Evolutionary conservation across 2,797 vertebrate genomes (phyloP).

Genomic region (Sphenodon punctatus): DNA sequence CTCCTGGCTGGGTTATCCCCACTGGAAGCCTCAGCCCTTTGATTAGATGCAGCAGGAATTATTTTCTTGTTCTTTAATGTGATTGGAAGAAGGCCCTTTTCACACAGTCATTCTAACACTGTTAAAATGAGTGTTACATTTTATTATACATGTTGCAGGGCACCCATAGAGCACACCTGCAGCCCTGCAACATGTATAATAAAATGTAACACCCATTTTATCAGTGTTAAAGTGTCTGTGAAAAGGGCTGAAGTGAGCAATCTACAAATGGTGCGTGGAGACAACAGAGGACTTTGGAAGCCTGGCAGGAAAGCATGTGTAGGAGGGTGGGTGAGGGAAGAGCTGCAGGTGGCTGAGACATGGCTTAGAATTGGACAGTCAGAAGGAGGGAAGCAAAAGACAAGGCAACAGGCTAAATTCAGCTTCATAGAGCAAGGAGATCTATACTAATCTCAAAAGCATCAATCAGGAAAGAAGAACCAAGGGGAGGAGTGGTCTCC

Average conservation of each 20-base stretch:
- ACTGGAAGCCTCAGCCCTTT: constrained; percentile 58
- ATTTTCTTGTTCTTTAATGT: constrained; percentile 45
- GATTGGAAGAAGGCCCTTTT: constrained; percentile 23
- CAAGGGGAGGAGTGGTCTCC: background rate
- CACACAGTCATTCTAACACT: too few relatives aligned
- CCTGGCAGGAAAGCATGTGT: background rate
- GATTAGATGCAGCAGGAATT: constrained; percentile 49
- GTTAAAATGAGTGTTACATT: too few relatives aligned
- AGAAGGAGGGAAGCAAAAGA: background rate
- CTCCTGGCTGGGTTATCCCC: constrained; percentile 32
- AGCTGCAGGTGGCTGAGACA: background rate
- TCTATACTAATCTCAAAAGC: background rate
- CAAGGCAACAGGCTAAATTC: background rate
- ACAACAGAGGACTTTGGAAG: background rate
- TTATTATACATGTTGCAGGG: too few relatives aligned
- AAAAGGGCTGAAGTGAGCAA: too few relatives aligned
- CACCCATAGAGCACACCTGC: too few relatives aligned
- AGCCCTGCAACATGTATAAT: too few relatives aligned
- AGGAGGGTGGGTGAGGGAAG: background rate
- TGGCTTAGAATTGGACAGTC: background rate
- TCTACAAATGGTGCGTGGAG: constrained; percentile 9
- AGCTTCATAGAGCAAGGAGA: background rate
- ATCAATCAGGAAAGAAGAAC: background rate
- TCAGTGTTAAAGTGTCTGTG: too few relatives aligned
- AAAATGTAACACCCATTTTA: too few relatives aligned